Base-by-base conservation (phyloP, 2,797 vertebrate genomes). In the Melanotaenia boesemani region DNA sequence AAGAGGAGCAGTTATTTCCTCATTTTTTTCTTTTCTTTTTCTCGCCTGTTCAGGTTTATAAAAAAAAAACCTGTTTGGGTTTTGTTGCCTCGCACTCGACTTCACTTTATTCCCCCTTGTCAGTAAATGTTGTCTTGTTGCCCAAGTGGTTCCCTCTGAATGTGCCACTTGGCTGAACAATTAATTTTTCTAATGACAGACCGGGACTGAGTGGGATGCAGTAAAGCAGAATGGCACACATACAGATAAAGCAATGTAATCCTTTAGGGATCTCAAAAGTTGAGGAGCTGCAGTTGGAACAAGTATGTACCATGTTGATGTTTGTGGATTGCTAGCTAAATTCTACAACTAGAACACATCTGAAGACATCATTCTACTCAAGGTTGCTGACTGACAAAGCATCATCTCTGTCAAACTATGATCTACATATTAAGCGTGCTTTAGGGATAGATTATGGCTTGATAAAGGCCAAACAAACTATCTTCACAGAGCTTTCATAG, bases 131-230 rank as follows among this genome's bases (percentile, higher is more conserved):
- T 82, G 86, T 87, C 88, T 89, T 86, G 86, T 90, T 86, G 84
- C 89, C 84, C 74, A 90, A 94, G 89, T 91, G 88, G 91, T 82
- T 93, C 76, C 83, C 77, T 84, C 83, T 86, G 85, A 94, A 94
- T 86, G 92, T 78, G 68, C 88, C 92, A 92, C 93, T 95, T 89
- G 90, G 91, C 88, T 92, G 90, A 93, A 94, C 92, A 93, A 93
- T 94, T 92, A 94, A 94, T 94, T 94, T 94, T 92, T 94, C 85
- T 94, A 94, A 93, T 93, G 91, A 93, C 90, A 91, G 91, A 73
- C 90, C 78, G 65, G 86, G 77, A 84, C 87, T 92, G 87, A 86
- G 87, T 83, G 81, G 73, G 79, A 78, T 81, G 67, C 13, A 61
- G 74, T 39, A 63, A 59, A 41, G 48, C 64, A 76, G 34, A 81